Conservation (phyloP, 64 coral and sea anemone genomes). For the Pocillopora verrucosa region DNA sequence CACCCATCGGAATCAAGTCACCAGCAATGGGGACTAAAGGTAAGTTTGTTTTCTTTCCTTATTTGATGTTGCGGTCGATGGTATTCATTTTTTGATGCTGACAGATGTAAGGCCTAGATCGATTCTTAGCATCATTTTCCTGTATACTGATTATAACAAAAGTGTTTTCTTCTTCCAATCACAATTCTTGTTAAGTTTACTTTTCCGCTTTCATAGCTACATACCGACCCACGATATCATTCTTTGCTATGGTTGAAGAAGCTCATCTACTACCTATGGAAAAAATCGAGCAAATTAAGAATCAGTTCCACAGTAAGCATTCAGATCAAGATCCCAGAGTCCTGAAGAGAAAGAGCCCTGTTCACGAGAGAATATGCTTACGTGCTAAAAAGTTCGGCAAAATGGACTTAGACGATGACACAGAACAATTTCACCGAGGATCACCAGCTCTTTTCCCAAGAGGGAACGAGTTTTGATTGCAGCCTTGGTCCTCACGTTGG, state of each 20-base stretch:
- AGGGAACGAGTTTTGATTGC: not conserved
- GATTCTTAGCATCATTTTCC: too few relatives aligned
- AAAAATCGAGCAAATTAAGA: constrained; percentile 5
- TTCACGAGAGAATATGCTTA: not conserved
- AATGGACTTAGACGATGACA: not conserved
- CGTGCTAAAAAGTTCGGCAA: constrained; percentile 5
- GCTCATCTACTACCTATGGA: constrained; percentile 1
- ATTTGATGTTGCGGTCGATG: too few relatives aligned
- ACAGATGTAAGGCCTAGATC: too few relatives aligned
- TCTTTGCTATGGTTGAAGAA: constrained; percentile 7
- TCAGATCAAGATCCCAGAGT: not conserved
- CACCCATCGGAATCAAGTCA: constrained; percentile 28
- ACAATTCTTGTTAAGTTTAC: not conserved
- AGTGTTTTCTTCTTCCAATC: not conserved
- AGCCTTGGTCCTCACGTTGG: not conserved
- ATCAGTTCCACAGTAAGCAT: not conserved
- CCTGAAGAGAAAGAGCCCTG: not conserved
- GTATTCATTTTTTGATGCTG: too few relatives aligned
- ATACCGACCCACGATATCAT: not conserved
- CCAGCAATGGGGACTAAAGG: not conserved
- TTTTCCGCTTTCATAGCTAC: not conserved
- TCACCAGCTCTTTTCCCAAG: not conserved
- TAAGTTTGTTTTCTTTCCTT: not conserved
- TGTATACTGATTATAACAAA: not conserved
- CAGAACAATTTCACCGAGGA: not conserved